Evolutionary conservation across 2,113 vertebrate species (phyloP).

Genomic region (Morone chrysops): DNA sequence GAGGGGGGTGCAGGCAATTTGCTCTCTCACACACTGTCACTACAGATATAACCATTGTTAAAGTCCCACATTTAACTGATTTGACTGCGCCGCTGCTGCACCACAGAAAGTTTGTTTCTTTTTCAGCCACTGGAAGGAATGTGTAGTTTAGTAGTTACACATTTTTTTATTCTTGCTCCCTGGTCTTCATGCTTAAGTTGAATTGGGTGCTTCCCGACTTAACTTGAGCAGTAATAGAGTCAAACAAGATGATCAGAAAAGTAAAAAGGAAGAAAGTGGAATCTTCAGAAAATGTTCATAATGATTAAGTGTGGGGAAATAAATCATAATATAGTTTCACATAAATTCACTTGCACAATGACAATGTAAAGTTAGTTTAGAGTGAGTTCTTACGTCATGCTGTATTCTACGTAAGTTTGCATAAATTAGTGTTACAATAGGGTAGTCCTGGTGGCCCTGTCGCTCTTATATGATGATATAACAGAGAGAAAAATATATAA

Average conservation of each 20-base stretch:
- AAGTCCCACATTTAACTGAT: constrained; percentile 8
- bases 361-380: background rate
- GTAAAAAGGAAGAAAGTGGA: too few species aligned
- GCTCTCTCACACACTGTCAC: constrained; percentile 24
- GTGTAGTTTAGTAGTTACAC: background rate
- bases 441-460: background rate
- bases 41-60: constrained; percentile 21
- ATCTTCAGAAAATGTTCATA: too few species aligned
- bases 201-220: too few species aligned
- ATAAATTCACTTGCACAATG: too few species aligned
- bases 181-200: background rate
- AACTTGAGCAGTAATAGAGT: too few species aligned
- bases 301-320: too few species aligned
- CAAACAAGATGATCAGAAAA: too few species aligned
- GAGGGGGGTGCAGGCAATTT: constrained; percentile 32
- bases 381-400: background rate
- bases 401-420: background rate
- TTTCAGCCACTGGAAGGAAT: background rate
- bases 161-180: background rate
- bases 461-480: background rate
- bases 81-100: background rate
- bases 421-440: background rate
- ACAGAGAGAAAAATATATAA: background rate
- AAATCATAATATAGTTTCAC: too few species aligned
- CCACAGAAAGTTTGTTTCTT: background rate